phyloP scores from a whole-genome alignment of 1,140 invertebrate species.

The Calycopis cecrops region DNA sequence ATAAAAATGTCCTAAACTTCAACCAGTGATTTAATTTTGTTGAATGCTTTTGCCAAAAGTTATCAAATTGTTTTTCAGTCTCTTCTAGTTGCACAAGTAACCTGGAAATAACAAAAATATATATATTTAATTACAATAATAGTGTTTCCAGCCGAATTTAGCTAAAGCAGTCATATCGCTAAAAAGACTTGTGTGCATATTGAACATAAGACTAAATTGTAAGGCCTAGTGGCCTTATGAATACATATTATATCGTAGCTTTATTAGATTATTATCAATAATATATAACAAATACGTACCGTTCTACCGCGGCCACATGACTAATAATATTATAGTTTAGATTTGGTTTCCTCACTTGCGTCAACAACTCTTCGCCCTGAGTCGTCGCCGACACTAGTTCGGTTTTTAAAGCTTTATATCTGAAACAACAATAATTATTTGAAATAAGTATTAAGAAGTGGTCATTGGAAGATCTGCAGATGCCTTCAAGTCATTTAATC shows the following conservation, averaged over 20 bases:
- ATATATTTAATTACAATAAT: too few relatives aligned
- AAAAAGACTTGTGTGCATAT: too few relatives aligned
- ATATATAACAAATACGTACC: slow-evolving; percentile 74
- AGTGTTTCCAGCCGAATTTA: not conserved
- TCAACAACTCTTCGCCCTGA: slow-evolving; percentile 89
- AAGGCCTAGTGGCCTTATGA: too few relatives aligned
- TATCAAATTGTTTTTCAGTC: slow-evolving; percentile 94
- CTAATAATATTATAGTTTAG: slow-evolving; percentile 83
- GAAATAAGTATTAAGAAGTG: not conserved
- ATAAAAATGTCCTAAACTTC: slow-evolving; percentile 88
- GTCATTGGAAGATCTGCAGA: too few relatives aligned
- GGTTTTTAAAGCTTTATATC: slow-evolving; percentile 77
- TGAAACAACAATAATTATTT: slow-evolving; percentile 33
- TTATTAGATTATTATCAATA: too few relatives aligned
- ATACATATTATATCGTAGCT: too few relatives aligned
- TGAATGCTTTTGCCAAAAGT: slow-evolving; percentile 94
- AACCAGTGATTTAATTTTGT: slow-evolving; percentile 91
- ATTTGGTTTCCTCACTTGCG: slow-evolving; percentile 77
- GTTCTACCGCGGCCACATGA: slow-evolving; percentile 94
- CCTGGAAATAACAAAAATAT: slow-evolving; percentile 70
- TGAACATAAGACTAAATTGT: too few relatives aligned
- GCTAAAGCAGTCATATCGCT: not conserved
- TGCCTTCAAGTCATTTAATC: too few relatives aligned
- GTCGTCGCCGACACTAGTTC: slow-evolving; percentile 87
- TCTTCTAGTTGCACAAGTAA: slow-evolving; percentile 95